Percentiles rank a stretch among this genome's conserved stretches.
These are phyloP conservation scores for Elephantulus edwardii DNA, from an alignment of 2,113 vertebrate genomes.

Conservation along the genomic window DNA sequence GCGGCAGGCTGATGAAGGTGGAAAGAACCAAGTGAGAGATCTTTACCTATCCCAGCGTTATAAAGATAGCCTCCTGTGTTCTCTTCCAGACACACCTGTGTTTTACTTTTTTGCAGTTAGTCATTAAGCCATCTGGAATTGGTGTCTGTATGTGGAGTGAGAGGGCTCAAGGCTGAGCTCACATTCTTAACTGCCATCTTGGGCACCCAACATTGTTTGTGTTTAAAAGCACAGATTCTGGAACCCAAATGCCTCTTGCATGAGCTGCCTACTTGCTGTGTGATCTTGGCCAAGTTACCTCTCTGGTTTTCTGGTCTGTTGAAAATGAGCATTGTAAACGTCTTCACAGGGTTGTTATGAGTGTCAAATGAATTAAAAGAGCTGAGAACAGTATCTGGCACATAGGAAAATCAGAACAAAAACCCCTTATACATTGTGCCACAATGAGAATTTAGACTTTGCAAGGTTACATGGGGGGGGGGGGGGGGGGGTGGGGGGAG, in stretches of 20 bases:
- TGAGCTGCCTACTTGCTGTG: not conserved
- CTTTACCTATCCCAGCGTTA: not conserved
- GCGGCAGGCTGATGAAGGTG: not conserved
- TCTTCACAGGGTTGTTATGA: not conserved
- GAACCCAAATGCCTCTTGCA: not conserved
- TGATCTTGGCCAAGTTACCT: not conserved
- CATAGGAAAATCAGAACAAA: not conserved
- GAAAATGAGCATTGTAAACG: not conserved
- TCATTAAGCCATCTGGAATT: not conserved
- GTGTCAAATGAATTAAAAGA: not conserved
- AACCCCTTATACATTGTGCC: not conserved
- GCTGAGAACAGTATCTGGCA: not conserved
- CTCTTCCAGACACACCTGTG: not conserved
- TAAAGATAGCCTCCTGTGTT: not conserved
- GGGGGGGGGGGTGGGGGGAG: no score
- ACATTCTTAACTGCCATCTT: not conserved
- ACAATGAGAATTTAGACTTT: not conserved
- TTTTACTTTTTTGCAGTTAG: not conserved
- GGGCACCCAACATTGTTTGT: not conserved
- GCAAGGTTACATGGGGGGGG: not conserved
- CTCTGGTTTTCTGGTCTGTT: not conserved
- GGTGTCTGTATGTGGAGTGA: not conserved
- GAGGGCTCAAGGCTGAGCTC: not conserved
- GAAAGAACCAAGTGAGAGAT: not conserved
- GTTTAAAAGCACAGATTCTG: not conserved